phyloP scores from a whole-genome alignment of 2,888 invertebrate species.

The Cantharis rustica region DNA sequence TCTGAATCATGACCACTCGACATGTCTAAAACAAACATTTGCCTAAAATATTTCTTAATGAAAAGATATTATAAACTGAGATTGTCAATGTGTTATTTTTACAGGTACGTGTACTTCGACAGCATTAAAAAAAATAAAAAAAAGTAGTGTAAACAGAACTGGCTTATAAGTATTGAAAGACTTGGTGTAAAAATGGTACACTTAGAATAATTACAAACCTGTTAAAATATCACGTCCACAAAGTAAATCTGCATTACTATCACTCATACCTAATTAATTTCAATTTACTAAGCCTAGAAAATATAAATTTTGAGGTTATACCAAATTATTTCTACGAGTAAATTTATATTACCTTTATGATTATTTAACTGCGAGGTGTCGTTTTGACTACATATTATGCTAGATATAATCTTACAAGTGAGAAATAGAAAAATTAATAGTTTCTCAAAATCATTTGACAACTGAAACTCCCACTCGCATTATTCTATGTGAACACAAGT shows the following conservation, averaged over 20 bases:
- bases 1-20: slow-evolving; percentile 49
- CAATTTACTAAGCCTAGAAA: not conserved
- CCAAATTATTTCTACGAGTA: not conserved
- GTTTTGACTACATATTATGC: not conserved
- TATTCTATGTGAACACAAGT: not conserved
- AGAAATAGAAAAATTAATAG: not conserved
- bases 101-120: not conserved
- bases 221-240: slow-evolving; percentile 19
- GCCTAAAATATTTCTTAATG: not conserved
- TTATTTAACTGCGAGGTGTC: not conserved
- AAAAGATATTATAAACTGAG: not conserved
- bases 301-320: not conserved
- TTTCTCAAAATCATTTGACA: not conserved
- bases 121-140: not conserved
- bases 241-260: slow-evolving; percentile 15
- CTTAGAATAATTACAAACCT: slow-evolving; percentile 12
- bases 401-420: not conserved
- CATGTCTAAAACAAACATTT: slow-evolving; percentile 9
- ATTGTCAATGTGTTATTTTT: not conserved
- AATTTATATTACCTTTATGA: not conserved
- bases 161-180: not conserved
- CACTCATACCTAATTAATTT: slow-evolving; percentile 13
- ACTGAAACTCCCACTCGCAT: not conserved
- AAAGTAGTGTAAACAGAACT: not conserved
- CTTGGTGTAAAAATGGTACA: not conserved